Percentiles rank a stretch among this genome's conserved stretches.
phyloP scores from a whole-genome alignment of 2,888 invertebrate genomes.

The Mactromeris polynyma region DNA sequence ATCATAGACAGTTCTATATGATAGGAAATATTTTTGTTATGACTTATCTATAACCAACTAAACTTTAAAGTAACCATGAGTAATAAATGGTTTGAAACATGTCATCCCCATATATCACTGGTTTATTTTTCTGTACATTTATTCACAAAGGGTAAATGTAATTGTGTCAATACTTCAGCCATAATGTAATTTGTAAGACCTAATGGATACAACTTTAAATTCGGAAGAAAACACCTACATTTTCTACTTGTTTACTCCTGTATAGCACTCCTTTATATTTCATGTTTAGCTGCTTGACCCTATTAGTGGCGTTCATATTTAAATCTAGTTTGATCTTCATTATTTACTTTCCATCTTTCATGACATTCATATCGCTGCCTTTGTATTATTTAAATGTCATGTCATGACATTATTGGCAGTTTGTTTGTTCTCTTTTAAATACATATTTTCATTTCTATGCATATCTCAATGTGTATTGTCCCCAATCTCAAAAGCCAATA shows the following conservation, averaged over 20 bases:
- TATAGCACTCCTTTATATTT: not conserved
- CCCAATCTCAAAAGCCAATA: not conserved
- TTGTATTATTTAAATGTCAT: slow-evolving; percentile 23
- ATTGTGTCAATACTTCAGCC: not conserved
- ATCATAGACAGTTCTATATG: too few relatives aligned
- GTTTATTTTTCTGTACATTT: too few relatives aligned
- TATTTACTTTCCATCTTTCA: not conserved
- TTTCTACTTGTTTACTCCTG: not conserved
- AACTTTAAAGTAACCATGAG: too few relatives aligned
- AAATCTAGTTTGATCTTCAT: slow-evolving; percentile 10
- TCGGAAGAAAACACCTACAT: not conserved
- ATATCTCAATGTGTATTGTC: not conserved
- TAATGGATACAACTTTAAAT: not conserved
- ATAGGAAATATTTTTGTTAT: too few relatives aligned
- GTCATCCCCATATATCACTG: too few relatives aligned
- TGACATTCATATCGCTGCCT: not conserved
- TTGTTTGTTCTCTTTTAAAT: slow-evolving; percentile 19
- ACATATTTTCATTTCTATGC: slow-evolving; percentile 31
- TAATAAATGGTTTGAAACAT: too few relatives aligned
- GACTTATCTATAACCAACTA: too few relatives aligned
- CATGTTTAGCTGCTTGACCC: not conserved
- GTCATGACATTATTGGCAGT: slow-evolving; percentile 20
- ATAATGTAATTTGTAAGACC: too few relatives aligned
- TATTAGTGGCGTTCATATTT: not conserved
- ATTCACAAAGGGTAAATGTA: too few relatives aligned